Percentiles rank a stretch among this genome's conserved stretches.
Evolutionary conservation across 2,888 invertebrate species (phyloP).

Genomic region (Perizoma flavofasciatum): DNA sequence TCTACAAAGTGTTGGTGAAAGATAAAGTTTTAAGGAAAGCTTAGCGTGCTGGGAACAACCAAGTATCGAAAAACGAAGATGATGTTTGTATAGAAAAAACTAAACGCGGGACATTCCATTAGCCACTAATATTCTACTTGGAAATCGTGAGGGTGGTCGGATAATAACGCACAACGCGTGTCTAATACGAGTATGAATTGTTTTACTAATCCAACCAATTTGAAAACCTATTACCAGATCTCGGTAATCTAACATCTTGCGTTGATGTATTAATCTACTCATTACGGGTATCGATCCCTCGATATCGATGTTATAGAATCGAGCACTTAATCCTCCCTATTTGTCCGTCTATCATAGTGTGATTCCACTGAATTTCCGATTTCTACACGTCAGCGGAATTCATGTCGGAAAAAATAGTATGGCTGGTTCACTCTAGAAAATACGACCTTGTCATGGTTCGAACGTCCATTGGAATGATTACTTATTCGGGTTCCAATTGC

Average conservation of each 20-base stretch:
- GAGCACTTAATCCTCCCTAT: conserved; percentile 5
- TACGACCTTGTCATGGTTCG: too few relatives aligned
- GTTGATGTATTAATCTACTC: conserved; percentile 21
- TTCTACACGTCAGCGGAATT: conserved; percentile 23
- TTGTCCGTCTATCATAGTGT: conserved; percentile 2
- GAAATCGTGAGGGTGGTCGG: background rate
- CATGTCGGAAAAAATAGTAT: background rate
- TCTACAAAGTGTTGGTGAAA: too few relatives aligned
- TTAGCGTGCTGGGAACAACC: too few relatives aligned
- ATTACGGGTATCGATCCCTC: conserved; percentile 9
- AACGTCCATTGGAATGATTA: too few relatives aligned
- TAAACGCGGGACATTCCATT: too few relatives aligned
- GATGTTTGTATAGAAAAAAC: too few relatives aligned
- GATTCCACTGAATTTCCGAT: conserved; percentile 18
- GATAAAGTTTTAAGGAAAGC: too few relatives aligned
- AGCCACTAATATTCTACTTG: too few relatives aligned
- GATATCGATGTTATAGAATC: conserved; percentile 11
- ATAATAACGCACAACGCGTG: background rate
- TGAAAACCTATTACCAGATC: conserved; percentile 9
- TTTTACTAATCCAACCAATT: conserved; percentile 19
- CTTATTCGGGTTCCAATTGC: too few relatives aligned
- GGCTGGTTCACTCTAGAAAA: conserved; percentile 8
- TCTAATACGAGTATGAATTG: conserved; percentile 8
- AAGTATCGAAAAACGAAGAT: too few relatives aligned
- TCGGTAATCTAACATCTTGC: conserved; percentile 11